Evolutionary conservation across 1,140 invertebrate species (phyloP).

Genomic region (Forficula auricularia): DNA sequence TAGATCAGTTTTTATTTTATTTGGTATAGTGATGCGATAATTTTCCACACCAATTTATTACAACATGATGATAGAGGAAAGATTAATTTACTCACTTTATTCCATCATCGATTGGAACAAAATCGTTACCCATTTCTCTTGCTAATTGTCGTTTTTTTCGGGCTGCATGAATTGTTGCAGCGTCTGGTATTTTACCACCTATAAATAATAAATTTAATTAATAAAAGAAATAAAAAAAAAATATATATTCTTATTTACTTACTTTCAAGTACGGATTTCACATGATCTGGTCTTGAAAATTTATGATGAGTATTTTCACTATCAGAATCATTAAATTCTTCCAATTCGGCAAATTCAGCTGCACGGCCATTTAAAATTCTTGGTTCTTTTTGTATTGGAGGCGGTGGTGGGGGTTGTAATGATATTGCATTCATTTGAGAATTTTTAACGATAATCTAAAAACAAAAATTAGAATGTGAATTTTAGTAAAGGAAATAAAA

Average conservation of each 20-base stretch:
- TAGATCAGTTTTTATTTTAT: too few relatives aligned
- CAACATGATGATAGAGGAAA: too few relatives aligned
- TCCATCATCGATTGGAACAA: constrained; percentile 56
- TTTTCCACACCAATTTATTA: too few relatives aligned
- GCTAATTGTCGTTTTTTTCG: constrained; percentile 81
- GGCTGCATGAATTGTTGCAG: constrained; percentile 87
- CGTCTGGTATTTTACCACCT: constrained; percentile 85
- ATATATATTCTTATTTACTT: constrained; percentile 10
- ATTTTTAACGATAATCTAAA: constrained; percentile 18
- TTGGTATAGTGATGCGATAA: too few relatives aligned
- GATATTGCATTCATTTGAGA: neutral
- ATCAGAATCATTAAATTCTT: constrained; percentile 53
- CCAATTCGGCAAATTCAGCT: constrained; percentile 53
- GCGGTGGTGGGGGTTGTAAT: too few relatives aligned
- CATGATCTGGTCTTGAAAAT: constrained; percentile 45
- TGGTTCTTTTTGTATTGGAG: constrained; percentile 18
- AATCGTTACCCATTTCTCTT: constrained; percentile 55
- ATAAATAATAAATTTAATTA: constrained; percentile 13
- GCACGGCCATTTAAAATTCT: constrained; percentile 59
- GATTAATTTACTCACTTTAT: too few relatives aligned
- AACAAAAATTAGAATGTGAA: constrained; percentile 25
- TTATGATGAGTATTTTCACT: constrained; percentile 32
- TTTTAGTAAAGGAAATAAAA: too few relatives aligned
- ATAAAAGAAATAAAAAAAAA: neutral
- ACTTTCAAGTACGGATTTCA: constrained; percentile 55